phyloP scores from a whole-genome alignment of 2,113 vertebrate genomes.

The Cheirogaleus medius region DNA sequence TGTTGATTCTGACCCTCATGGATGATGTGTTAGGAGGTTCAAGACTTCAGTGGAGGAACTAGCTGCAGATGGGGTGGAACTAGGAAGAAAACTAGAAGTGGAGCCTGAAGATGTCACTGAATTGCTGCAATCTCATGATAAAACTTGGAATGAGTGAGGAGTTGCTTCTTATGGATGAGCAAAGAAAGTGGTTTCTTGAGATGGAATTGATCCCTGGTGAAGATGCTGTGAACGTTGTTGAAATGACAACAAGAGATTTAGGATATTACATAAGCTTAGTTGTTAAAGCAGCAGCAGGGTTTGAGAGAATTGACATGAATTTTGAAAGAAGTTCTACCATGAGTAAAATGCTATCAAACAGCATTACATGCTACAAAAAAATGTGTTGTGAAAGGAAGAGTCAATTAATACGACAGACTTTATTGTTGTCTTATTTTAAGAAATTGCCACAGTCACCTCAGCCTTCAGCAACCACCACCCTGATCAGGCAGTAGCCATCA shows the following conservation, averaged over 20 bases:
- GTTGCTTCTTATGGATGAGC: too few relatives aligned
- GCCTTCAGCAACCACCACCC: neutral
- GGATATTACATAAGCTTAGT: neutral
- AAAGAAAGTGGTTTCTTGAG: too few relatives aligned
- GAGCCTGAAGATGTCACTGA: too few relatives aligned
- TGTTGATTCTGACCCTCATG: too few relatives aligned
- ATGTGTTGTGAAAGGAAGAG: neutral
- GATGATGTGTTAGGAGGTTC: too few relatives aligned
- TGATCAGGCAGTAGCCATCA: neutral
- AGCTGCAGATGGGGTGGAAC: too few relatives aligned
- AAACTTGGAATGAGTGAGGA: too few relatives aligned
- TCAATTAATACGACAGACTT: neutral
- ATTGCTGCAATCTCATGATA: too few relatives aligned
- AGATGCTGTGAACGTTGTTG: too few relatives aligned
- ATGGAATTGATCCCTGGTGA: too few relatives aligned
- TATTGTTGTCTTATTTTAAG: neutral
- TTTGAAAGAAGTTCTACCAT: neutral
- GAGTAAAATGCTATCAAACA: neutral
- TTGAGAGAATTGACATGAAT: neutral
- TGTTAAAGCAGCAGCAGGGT: neutral
- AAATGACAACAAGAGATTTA: neutral
- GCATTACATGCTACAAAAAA: neutral
- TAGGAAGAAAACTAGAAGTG: too few relatives aligned
- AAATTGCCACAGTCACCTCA: neutral
- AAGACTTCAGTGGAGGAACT: too few relatives aligned